Conservation (phyloP, 1,140 invertebrate species). For the Drosophila fuyamai region DNA sequence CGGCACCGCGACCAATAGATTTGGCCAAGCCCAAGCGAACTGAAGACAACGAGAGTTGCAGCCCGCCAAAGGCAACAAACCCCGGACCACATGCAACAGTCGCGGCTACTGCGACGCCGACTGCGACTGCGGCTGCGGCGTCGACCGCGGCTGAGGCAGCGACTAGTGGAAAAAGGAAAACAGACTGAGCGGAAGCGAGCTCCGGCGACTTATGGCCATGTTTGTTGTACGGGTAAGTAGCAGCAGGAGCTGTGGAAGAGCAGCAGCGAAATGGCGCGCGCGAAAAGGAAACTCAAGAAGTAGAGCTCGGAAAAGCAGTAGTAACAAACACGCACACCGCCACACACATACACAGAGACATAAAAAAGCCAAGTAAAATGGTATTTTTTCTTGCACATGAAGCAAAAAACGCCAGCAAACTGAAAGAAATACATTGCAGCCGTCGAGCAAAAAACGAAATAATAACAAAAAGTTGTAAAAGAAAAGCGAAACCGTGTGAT, state of each 20-base stretch:
- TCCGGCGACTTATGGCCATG: conserved; percentile 75
- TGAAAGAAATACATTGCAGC: conserved; percentile 79
- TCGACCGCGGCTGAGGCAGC: conserved; percentile 51
- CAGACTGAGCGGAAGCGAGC: conserved; percentile 58
- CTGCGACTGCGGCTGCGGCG: conserved; percentile 23
- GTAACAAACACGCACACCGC: conserved; percentile 40
- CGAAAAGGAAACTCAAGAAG: conserved; percentile 79
- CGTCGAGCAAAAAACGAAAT: conserved; percentile 80
- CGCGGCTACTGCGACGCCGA: conserved; percentile 31
- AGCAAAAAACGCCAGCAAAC: conserved; percentile 77
- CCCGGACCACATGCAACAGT: conserved; percentile 75
- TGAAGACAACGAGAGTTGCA: conserved; percentile 78
- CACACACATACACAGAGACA: conserved; percentile 42
- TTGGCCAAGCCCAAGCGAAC: conserved; percentile 75
- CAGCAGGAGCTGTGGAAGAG: conserved; percentile 35
- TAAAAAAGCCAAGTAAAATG: conserved; percentile 78
- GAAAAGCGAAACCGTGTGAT: conserved; percentile 83
- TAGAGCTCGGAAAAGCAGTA: conserved; percentile 57
- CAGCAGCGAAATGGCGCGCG: conserved; percentile 74
- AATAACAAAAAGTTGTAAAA: conserved; percentile 83
- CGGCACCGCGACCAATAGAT: conserved; percentile 79
- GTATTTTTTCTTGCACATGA: conserved; percentile 71
- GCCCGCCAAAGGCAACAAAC: conserved; percentile 70
- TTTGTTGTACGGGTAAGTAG: conserved; percentile 75
- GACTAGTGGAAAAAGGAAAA: conserved; percentile 36